Evolutionary conservation across 1,140 invertebrate species (phyloP).

Genomic region (Camponotus pennsylvanicus): DNA sequence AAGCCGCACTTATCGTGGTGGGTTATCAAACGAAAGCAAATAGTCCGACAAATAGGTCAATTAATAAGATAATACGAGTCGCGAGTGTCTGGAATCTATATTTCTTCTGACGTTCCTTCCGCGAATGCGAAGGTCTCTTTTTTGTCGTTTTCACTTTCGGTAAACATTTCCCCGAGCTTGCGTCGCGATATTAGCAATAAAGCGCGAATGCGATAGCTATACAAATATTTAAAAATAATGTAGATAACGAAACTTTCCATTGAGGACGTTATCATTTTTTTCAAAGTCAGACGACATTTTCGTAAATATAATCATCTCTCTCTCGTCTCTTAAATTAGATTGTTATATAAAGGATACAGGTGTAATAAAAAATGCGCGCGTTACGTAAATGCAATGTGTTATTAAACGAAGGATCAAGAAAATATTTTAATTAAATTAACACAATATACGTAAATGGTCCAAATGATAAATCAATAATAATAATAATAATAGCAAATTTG

Average conservation of each 20-base stretch:
- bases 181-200: background rate
- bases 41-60: constrained; percentile 66
- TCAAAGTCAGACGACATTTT: background rate
- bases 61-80: constrained; percentile 59
- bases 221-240: background rate
- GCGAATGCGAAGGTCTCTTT: background rate
- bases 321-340: background rate
- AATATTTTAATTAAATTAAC: too few species aligned
- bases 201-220: too few species aligned
- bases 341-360: background rate
- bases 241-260: background rate
- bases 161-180: constrained; percentile 2
- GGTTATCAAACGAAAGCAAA: constrained; percentile 50
- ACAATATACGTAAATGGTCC: too few species aligned
- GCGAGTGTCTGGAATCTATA: constrained; percentile 30
- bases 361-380: background rate
- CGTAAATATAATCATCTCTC: background rate
- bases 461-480: too few species aligned
- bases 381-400: background rate
- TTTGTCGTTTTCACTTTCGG: constrained; percentile 12
- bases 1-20: constrained; percentile 16
- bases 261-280: background rate
- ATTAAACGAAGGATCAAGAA: too few species aligned
- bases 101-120: constrained; percentile 52
- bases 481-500: too few species aligned